Conservation (phyloP, 1,140 invertebrate species). For the Drosophila kurseongensis region DNA sequence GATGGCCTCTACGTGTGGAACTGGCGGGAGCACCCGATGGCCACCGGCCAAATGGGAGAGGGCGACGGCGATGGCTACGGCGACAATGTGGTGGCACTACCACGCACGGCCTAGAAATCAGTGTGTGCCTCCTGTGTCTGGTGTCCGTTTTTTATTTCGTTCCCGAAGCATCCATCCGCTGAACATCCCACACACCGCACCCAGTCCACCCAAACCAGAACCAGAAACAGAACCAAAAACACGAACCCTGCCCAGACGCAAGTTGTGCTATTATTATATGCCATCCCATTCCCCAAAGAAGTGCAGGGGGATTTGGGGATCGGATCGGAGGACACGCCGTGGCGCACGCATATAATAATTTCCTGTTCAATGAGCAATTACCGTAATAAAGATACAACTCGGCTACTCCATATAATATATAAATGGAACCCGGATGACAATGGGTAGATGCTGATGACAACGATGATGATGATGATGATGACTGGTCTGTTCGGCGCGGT, state of each 20-base stretch:
- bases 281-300: conserved; percentile 17
- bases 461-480: conserved; percentile 16
- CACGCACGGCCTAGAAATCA: too few species aligned
- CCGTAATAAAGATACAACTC: conserved; percentile 76
- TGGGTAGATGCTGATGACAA: conserved; percentile 16
- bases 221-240: too few species aligned
- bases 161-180: background rate
- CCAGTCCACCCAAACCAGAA: background rate
- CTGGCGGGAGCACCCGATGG: conserved; percentile 6
- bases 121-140: too few species aligned
- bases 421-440: conserved; percentile 40
- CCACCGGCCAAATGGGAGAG: conserved; percentile 34
- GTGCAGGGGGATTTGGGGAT: background rate
- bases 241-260: conserved; percentile 4
- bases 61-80: conserved; percentile 29
- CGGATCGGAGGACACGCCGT: conserved; percentile 10
- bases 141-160: too few species aligned
- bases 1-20: conserved; percentile 54
- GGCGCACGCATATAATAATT: conserved; percentile 77
- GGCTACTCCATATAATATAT: conserved; percentile 54
- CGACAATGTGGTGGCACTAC: too few species aligned
- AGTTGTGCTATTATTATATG: conserved; percentile 34
- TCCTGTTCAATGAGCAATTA: conserved; percentile 83
- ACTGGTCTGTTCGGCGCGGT: background rate
- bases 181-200: background rate